These are phyloP conservation scores for Eupithecia dodoneata DNA, from an alignment of 2,888 invertebrate species.

Conservation along the genomic window DNA sequence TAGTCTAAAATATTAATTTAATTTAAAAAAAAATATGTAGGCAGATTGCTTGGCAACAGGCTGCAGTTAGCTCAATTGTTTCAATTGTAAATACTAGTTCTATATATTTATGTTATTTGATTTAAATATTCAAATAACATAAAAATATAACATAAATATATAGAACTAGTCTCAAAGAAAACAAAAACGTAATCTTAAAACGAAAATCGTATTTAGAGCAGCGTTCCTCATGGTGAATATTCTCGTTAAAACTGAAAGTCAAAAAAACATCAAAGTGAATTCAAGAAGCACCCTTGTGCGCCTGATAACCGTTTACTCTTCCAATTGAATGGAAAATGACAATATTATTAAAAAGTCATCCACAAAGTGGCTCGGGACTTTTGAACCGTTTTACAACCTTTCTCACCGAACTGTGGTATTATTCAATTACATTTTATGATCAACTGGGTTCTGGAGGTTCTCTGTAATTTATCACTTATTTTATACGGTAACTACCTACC, in stretches of 20 bases:
- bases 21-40: too few species aligned
- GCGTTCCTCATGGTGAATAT: neutral
- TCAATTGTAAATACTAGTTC: too few species aligned
- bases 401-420: constrained; percentile 56
- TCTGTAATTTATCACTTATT: constrained; percentile 71
- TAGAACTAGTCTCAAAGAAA: too few species aligned
- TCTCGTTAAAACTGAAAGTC: neutral
- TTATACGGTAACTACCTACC: constrained; percentile 60
- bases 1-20: too few species aligned
- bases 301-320: neutral
- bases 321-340: constrained; percentile 26
- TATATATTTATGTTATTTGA: too few species aligned
- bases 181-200: neutral
- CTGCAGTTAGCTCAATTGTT: too few species aligned
- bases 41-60: too few species aligned
- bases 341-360: constrained; percentile 17
- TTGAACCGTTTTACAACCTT: constrained; percentile 51
- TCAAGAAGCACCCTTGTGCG: neutral
- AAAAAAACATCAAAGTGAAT: neutral
- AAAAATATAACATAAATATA: too few species aligned
- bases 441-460: constrained; percentile 58
- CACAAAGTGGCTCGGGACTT: constrained; percentile 50
- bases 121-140: too few species aligned
- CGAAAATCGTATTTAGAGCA: neutral
- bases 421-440: constrained; percentile 78